Conservation (phyloP, 2,888 invertebrate species). For the Cybosia mesomella region DNA sequence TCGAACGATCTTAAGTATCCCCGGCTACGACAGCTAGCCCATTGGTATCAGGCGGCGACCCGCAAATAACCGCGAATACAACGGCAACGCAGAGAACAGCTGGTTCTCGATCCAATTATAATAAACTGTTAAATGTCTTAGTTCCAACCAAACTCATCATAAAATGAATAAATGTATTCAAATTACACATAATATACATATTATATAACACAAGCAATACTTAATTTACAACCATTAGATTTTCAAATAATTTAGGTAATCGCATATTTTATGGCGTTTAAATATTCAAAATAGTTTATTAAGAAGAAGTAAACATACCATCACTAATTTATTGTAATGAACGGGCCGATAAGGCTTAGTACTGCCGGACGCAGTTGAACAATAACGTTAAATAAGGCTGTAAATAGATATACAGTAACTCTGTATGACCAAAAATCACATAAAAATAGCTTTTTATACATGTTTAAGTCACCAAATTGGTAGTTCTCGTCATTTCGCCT, state of each 20-base stretch:
- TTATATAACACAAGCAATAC: slow-evolving; percentile 21
- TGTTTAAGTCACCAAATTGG: neutral
- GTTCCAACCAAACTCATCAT: too few relatives aligned
- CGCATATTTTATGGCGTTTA: slow-evolving; percentile 42
- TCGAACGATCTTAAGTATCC: too few relatives aligned
- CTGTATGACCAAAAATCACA: too few relatives aligned
- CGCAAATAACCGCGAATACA: too few relatives aligned
- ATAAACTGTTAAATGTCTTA: neutral
- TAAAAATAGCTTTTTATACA: too few relatives aligned
- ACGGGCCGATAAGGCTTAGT: slow-evolving; percentile 21
- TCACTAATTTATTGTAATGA: slow-evolving; percentile 44
- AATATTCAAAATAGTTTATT: slow-evolving; percentile 48
- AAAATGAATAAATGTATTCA: slow-evolving; percentile 11
- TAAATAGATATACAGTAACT: neutral
- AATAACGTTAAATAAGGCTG: neutral
- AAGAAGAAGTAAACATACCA: slow-evolving; percentile 46
- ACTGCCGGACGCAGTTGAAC: neutral
- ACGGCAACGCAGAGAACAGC: too few relatives aligned
- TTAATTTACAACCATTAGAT: slow-evolving; percentile 34
- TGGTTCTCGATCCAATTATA: neutral
- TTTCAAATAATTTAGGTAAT: slow-evolving; percentile 48
- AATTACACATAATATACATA: neutral
- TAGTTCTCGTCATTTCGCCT: too few relatives aligned
- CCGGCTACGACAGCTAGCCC: too few relatives aligned
- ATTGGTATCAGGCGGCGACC: too few relatives aligned